Conservation (phyloP, 2,797 vertebrate species). For the Echeneis naucrates region DNA sequence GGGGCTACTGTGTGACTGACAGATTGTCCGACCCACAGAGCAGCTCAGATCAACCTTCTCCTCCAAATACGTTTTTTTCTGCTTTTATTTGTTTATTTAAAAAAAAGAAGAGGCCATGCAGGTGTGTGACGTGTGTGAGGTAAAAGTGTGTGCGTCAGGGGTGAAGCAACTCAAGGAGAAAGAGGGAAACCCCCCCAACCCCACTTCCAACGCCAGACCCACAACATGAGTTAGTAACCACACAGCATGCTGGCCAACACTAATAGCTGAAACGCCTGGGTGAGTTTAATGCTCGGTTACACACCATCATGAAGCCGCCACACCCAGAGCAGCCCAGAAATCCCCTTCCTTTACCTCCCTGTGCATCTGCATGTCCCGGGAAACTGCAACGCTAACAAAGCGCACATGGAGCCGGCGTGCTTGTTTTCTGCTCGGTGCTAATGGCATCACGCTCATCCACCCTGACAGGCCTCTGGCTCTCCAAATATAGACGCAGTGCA, state of each 20-base stretch:
- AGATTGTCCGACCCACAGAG: too few species aligned
- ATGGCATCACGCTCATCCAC: slow-evolving; percentile 16
- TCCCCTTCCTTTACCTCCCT: slow-evolving; percentile 23
- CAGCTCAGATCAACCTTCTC: too few species aligned
- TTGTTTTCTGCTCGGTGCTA: slow-evolving; percentile 23
- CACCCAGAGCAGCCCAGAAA: slow-evolving; percentile 57
- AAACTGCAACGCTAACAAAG: slow-evolving; percentile 39
- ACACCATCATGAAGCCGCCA: slow-evolving; percentile 61
- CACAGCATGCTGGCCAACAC: slow-evolving; percentile 68
- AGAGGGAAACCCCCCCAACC: slow-evolving; percentile 33
- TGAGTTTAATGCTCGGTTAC: slow-evolving; percentile 61
- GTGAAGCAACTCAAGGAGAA: slow-evolving; percentile 32
- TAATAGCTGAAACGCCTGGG: slow-evolving; percentile 69
- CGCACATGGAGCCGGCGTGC: slow-evolving; percentile 18
- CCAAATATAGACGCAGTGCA: slow-evolving; percentile 54
- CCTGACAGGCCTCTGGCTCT: slow-evolving; percentile 31
- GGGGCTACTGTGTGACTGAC: too few species aligned
- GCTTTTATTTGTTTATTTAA: too few species aligned
- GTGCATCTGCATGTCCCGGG: slow-evolving; percentile 32
- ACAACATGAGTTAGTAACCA: slow-evolving; percentile 66
- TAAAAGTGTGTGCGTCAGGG: slow-evolving; percentile 13
- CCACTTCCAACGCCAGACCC: slow-evolving; percentile 44
- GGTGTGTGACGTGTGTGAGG: slow-evolving; percentile 16
- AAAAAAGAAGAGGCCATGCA: too few species aligned
- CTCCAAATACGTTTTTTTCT: too few species aligned